Percentiles rank a stretch among this genome's conserved stretches.
Evolutionary conservation across 2,797 vertebrate genomes (phyloP).

Genomic region (Martes flavigula): DNA sequence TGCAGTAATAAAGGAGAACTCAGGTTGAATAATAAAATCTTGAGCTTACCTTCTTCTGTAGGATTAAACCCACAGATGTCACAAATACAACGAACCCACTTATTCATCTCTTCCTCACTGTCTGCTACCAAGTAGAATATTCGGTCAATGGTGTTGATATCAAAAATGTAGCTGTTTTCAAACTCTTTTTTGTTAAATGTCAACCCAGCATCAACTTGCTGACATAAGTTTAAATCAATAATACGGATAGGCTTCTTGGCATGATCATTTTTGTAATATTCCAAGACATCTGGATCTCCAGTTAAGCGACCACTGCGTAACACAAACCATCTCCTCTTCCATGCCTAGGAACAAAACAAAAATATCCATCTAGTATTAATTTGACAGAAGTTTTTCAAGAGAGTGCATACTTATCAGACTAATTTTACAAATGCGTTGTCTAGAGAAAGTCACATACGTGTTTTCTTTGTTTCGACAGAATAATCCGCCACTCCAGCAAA

Average conservation of each 20-base stretch:
- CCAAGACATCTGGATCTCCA: conserved; percentile 97
- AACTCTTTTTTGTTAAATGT: conserved; percentile 98
- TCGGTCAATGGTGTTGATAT: conserved; percentile 98
- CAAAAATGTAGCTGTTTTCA: conserved; percentile 99
- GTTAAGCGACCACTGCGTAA: conserved; percentile 97
- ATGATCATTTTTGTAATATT: conserved; percentile 99
- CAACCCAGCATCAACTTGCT: conserved; percentile 99
- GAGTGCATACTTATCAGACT: not conserved
- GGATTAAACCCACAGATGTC: conserved; percentile 99
- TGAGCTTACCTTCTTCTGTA: conserved; percentile 95
- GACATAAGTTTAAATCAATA: conserved; percentile 99
- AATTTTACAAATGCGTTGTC: not conserved
- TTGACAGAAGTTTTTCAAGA: not conserved
- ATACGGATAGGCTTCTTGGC: conserved; percentile 99
- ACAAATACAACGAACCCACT: conserved; percentile 99
- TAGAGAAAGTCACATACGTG: not conserved
- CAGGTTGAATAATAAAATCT: not conserved
- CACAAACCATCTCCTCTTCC: conserved; percentile 99
- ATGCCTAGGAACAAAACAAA: conserved; percentile 88
- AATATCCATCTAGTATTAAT: conserved; percentile 45
- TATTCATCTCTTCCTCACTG: conserved; percentile 99
- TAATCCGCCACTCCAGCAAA: not conserved
- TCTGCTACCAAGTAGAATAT: conserved; percentile 99
- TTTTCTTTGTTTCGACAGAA: not conserved
- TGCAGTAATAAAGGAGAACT: not conserved